phyloP scores from a whole-genome alignment of 2,797 vertebrate genomes.

The Falco novaeseelandiae region DNA sequence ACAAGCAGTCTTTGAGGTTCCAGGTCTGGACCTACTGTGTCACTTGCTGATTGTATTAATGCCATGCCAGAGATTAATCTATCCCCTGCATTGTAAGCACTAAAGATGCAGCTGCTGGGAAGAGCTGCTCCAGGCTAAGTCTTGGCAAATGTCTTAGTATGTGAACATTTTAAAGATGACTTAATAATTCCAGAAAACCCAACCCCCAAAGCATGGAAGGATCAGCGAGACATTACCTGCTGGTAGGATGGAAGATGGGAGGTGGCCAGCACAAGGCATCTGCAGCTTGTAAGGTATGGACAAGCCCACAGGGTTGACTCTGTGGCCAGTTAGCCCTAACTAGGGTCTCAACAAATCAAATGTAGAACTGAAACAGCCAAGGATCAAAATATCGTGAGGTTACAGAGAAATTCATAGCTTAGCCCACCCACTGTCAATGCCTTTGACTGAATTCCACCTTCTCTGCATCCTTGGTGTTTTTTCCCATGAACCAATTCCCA shows the following conservation, averaged over 20 bases:
- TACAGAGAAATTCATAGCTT: background rate
- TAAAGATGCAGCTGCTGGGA: background rate
- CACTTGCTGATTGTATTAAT: background rate
- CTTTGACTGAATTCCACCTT: background rate
- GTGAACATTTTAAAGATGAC: background rate
- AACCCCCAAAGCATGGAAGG: background rate
- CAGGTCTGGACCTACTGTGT: background rate
- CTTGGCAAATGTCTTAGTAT: background rate
- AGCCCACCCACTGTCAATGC: background rate
- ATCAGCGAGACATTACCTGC: background rate
- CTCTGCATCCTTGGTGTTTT: background rate
- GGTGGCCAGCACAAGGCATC: background rate
- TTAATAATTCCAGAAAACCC: background rate
- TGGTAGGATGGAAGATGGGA: background rate
- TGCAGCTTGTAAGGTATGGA: background rate
- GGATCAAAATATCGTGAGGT: background rate
- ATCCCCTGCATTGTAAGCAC: fast-evolving
- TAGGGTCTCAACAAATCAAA: background rate
- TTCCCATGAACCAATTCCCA: background rate
- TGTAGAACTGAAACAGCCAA: background rate
- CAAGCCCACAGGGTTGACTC: background rate
- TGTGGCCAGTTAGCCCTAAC: background rate
- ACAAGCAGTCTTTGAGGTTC: background rate
- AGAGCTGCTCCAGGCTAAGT: background rate
- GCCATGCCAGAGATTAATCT: background rate